Base-by-base conservation (phyloP, 1,140 invertebrate species). In the Orius insidiosus region DNA sequence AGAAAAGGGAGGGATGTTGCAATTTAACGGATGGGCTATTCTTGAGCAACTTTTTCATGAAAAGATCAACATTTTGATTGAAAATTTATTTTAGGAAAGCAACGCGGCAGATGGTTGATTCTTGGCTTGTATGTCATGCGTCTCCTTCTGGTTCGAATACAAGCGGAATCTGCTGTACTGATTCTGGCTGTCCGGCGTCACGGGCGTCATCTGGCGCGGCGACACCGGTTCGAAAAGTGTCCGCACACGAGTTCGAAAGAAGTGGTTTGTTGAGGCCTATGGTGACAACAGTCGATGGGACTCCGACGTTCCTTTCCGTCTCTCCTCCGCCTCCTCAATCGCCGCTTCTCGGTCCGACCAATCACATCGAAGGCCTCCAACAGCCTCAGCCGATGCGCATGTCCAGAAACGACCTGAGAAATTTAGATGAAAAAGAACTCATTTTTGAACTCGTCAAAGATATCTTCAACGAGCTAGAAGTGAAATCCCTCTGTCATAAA, bases 401-500 rank as follows among this genome's bases (percentile, higher is more conserved):
- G 49, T 82, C 79, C 0, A 66, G 86, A 40, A 79, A 82, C 56
- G 86, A 93, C 60, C 71, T 94, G 1, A 73, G 82, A 56, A 78
- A 85, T 38, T 64, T 95, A 47, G 87, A 94, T 56, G 89, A 95
- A 59, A 87, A 86, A 60, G 86, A 95, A 65, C 73, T 95, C 39
- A 90, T 96, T 60, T 93, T 94, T 63, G 89, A 95, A 65, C 64
- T 95, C 69, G 89, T 92, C 58, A 93, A 94, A 66, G 89, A 94
- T 61, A 94, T 95, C 56, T 95, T 87, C 66, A 92, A 94, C 63
- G 90, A 95, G 61, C 63, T 96, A 55, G 92, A 96, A 56, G 80
- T 95, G 13, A 74, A 85, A 47, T 88, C 85, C 10, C 62, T 95
- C 51, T 94, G 89, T 60, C 87, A 94, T 68, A 96, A 96, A 66